Percentiles rank a stretch among this genome's conserved stretches.
These are phyloP conservation scores for Augochlora pura DNA, from an alignment of 1,140 invertebrate genomes.

Conservation along the genomic window DNA sequence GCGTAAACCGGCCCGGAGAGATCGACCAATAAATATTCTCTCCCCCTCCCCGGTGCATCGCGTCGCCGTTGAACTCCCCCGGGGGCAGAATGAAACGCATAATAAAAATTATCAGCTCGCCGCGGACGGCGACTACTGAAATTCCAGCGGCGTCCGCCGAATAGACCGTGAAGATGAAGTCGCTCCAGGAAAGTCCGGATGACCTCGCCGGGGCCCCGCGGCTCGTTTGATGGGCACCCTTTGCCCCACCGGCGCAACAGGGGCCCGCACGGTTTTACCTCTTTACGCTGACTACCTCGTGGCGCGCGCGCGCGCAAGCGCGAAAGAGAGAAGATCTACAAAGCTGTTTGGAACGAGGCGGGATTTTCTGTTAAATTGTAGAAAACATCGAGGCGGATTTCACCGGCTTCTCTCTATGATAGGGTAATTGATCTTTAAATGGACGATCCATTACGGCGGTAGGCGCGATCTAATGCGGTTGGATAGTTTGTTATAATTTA, in stretches of 20 bases:
- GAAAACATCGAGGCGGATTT: no score
- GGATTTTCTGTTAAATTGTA: no score
- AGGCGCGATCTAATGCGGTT: no score
- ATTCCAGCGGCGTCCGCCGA: constrained; percentile 39
- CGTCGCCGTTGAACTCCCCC: background rate
- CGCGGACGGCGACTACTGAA: constrained; percentile 9
- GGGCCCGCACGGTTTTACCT: constrained; percentile 6
- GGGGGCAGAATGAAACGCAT: constrained; percentile 19
- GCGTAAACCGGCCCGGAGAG: constrained; percentile 7
- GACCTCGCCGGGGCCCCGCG: constrained; percentile 55
- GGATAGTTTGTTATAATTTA: no score
- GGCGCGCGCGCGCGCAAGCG: no score
- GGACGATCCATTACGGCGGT: no score
- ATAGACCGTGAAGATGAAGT: constrained; percentile 62
- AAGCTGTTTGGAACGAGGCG: no score
- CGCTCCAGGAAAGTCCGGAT: constrained; percentile 58
- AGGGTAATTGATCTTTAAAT: no score
- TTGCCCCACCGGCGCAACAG: background rate
- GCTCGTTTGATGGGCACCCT: constrained; percentile 60
- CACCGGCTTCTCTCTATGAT: no score
- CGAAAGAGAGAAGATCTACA: no score
- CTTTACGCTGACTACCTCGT: constrained; percentile 61
- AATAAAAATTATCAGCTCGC: constrained; percentile 40
- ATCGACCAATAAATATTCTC: constrained; percentile 29
- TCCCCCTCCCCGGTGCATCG: background rate